Evolutionary conservation across 2,797 vertebrate genomes (phyloP), one percentile per base, ranked within the genome.

Genomic region (Pygocentrus nattereri): DNA sequence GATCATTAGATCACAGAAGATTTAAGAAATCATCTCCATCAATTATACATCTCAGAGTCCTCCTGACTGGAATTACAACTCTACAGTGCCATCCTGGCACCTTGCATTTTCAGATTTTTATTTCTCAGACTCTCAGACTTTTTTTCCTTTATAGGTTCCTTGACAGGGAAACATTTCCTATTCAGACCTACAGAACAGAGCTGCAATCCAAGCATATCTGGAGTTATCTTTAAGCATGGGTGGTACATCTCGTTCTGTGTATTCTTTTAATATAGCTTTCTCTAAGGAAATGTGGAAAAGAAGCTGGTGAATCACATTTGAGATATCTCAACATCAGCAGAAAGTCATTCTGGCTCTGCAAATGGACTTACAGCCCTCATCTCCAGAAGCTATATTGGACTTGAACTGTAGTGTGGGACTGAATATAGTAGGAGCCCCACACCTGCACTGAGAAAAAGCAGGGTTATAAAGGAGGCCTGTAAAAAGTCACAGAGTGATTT

Each of bases 11-110:
- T 93, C 87, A 91, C 87, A 91, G 19, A 78, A 21, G 38, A 68
- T 73, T 77, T 76, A 73, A 90, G 90, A 90, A 82, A 82, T 16
- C 87, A 87, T 81, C 85, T 88, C 86, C 84, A 92, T 94, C 89
- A 92, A 91, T 93, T 93, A 91, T 65, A 82, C 89, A 92, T 91
- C 85, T 90, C 79, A 85, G 80, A 76, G 30, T 31, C 16, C 85
- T 90, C 87, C 82, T 83, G 85, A 82, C 83, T 65, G n/a, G 68
- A 82, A 77, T 77, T 59, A 56, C 16, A 84, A 80, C 84, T 85
- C 80, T 69, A 82, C 80, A 83, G n/a, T 30, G 69, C 67, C 50
- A 47, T 12, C 0, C 41, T 47, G 25, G 41, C 21, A 25, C 31
- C 71, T 59, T 30, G 25, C 67, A 31, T 61, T 72, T 25, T 49